Conservation (phyloP, 2,888 invertebrate species). For the Lottia gigantea region DNA sequence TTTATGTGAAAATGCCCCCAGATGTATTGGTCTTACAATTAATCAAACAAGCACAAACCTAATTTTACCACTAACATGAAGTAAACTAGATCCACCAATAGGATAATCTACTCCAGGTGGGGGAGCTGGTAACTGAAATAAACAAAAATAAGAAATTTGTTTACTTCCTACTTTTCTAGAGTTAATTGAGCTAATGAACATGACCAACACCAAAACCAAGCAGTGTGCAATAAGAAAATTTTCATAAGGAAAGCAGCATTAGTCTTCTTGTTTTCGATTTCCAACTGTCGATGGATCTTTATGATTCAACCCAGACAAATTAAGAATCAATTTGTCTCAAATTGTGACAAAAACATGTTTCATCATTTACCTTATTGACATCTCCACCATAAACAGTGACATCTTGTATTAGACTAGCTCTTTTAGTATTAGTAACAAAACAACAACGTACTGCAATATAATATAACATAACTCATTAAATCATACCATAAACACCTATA, state of each 20-base stretch:
- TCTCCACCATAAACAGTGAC: conserved; percentile 67
- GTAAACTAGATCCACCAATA: conserved; percentile 74
- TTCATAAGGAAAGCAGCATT: too few relatives aligned
- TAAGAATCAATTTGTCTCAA: too few relatives aligned
- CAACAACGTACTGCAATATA: conserved; percentile 80
- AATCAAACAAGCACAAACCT: conserved; percentile 53
- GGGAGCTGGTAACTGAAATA: conserved; percentile 52
- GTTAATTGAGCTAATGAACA: too few relatives aligned
- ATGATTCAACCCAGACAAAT: too few relatives aligned
- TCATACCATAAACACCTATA: too few relatives aligned
- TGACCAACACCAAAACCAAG: too few relatives aligned
- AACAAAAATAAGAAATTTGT: background rate
- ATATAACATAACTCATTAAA: background rate
- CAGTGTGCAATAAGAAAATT: too few relatives aligned
- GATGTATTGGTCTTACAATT: too few relatives aligned
- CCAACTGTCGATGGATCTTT: too few relatives aligned
- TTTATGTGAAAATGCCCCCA: too few relatives aligned
- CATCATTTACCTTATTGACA: conserved; percentile 40
- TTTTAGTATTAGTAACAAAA: conserved; percentile 82
- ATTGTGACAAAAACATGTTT: background rate
- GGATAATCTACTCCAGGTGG: conserved; percentile 75
- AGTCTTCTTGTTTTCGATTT: too few relatives aligned
- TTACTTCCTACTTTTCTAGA: too few relatives aligned
- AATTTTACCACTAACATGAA: conserved; percentile 77
- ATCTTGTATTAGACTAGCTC: conserved; percentile 72